Evolutionary conservation across 2,888 invertebrate genomes (phyloP).

Genomic region (Pheosia tremula): DNA sequence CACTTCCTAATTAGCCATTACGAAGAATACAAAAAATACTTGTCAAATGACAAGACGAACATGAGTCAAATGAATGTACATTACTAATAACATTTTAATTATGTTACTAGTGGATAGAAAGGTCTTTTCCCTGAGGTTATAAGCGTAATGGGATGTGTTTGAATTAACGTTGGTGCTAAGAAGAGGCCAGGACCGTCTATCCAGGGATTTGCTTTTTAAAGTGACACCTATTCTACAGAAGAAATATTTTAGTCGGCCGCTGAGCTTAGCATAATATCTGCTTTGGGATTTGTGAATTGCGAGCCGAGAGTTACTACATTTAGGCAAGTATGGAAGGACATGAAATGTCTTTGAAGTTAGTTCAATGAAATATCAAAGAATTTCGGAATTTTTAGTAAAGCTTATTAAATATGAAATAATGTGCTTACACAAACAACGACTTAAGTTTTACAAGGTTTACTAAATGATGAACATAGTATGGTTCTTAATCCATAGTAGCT

Average conservation of each 20-base stretch:
- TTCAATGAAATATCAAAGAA: no score
- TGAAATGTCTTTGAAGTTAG: no score
- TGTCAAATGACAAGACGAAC: conserved; percentile 3
- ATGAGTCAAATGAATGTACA: conserved; percentile 14
- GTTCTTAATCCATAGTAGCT: conserved; percentile 10
- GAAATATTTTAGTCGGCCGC: conserved; percentile 6
- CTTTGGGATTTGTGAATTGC: conserved; percentile 11
- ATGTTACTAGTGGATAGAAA: conserved; percentile 13
- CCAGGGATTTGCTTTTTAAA: not conserved
- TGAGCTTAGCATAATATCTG: conserved; percentile 10
- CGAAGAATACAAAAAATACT: not conserved
- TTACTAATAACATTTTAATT: conserved; percentile 28
- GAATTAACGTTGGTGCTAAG: conserved; percentile 14
- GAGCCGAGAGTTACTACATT: not conserved
- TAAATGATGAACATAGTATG: not conserved
- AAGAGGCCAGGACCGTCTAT: not conserved
- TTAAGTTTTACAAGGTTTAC: no score
- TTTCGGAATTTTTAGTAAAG: no score
- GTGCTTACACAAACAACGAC: no score
- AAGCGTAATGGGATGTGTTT: conserved; percentile 26
- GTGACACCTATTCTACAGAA: not conserved
- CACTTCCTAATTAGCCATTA: not conserved
- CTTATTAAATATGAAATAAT: no score
- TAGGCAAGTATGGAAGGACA: not conserved
- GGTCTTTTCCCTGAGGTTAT: conserved; percentile 20